Conservation (phyloP, 1,140 invertebrate species). For the Gonioctena quinquepunctata region DNA sequence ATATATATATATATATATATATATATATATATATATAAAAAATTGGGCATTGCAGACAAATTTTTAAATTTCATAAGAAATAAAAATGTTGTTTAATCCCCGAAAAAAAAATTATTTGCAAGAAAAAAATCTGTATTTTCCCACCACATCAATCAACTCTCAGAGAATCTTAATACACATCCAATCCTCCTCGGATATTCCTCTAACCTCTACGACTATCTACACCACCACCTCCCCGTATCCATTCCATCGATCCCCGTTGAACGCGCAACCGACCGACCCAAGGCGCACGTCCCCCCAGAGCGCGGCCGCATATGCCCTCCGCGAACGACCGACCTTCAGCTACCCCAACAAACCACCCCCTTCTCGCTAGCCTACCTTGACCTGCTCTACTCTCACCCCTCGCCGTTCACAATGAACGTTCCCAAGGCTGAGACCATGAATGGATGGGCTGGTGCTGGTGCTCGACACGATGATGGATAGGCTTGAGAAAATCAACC, state of each 20-base stretch:
- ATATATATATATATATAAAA: no score
- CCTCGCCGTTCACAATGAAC: conserved; percentile 27
- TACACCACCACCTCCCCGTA: neutral
- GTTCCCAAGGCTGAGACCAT: conserved; percentile 31
- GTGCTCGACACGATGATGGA: neutral
- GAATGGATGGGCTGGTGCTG: conserved; percentile 21
- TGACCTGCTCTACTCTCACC: conserved; percentile 40
- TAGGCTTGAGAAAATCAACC: no score
- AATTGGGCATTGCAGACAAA: no score
- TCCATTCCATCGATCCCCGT: neutral
- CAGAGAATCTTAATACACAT: no score
- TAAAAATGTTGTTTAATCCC: no score
- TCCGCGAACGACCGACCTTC: conserved; percentile 23
- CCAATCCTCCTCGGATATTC: no score
- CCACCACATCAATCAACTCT: no score
- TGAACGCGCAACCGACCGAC: neutral
- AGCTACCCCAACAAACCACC: conserved; percentile 19
- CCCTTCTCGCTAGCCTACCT: conserved; percentile 18
- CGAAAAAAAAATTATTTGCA: no score
- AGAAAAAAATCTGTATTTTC: no score
- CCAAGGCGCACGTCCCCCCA: neutral
- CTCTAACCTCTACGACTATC: no score
- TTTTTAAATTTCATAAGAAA: no score
- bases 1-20: no score
- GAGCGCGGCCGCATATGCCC: neutral